Evolutionary conservation across 2,113 vertebrate genomes (phyloP).

Genomic region (Sisor rabdophorus): DNA sequence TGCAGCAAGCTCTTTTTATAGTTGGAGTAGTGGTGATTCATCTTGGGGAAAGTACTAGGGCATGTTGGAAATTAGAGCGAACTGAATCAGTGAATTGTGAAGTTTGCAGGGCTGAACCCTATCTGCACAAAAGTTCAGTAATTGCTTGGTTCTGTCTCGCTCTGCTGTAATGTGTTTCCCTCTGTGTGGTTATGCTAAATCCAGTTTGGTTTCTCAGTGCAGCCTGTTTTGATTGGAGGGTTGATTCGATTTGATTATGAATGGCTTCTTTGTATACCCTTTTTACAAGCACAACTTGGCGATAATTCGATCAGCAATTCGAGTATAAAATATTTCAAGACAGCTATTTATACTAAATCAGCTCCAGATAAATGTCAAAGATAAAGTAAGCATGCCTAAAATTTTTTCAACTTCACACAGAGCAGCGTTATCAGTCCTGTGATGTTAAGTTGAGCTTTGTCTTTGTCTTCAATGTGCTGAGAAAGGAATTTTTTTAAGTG

Average conservation of each 20-base stretch:
- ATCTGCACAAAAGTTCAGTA: slow-evolving; percentile 43
- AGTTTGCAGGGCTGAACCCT: slow-evolving; percentile 29
- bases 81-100: slow-evolving; percentile 49
- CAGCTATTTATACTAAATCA: not conserved
- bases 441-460: slow-evolving; percentile 2
- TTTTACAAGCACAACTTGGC: not conserved
- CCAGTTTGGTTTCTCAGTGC: not conserved
- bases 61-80: slow-evolving; percentile 34
- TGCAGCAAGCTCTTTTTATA: slow-evolving; percentile 50
- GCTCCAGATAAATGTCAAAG: not conserved
- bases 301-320: not conserved
- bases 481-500: not conserved
- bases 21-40: slow-evolving; percentile 41
- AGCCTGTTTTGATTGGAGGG: not conserved
- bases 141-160: slow-evolving; percentile 42
- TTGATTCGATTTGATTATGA: slow-evolving; percentile 3
- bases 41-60: slow-evolving; percentile 46
- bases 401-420: slow-evolving; percentile 1
- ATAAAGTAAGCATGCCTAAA: slow-evolving; percentile 20
- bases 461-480: not conserved
- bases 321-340: not conserved
- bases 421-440: slow-evolving; percentile 13
- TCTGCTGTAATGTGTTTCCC: slow-evolving; percentile 19
- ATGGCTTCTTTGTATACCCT: not conserved
- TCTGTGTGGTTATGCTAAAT: not conserved